Evolutionary conservation across 2,888 invertebrate species (phyloP), one percentile per base, ranked within the genome.

Genomic region (Archips crataeganus): DNA sequence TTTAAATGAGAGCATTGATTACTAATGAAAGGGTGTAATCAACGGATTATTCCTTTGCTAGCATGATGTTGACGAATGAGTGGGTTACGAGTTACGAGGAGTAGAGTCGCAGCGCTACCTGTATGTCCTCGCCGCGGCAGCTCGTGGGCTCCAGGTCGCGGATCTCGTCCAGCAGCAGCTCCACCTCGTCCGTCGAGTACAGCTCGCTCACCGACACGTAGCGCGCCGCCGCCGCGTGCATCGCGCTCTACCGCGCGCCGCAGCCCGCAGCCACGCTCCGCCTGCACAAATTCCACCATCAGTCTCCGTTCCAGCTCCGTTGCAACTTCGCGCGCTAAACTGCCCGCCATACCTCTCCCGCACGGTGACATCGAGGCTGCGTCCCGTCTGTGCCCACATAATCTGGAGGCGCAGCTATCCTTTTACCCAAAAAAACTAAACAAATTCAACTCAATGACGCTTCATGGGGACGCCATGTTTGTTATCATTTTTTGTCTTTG

Each of bases 101-200:
- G 54, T 6, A 8, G 54, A 2, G 23, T 2, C 15, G 51, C n/a
- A 10, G 15, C 10, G 39, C n/a, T 75, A 87, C 90, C 90, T 93
- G 93, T 87, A 92, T 88, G 86, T 94, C 94, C 79, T 94, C 94
- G 81, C 92, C 93, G 85, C 92, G 93, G 81, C 93, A 93, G 88
- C 93, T 92, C 78, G 92, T 92, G 77, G 94, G 94, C 91, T 94
- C 94, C 91, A 95, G 92, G 86, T 94, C 94, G 79, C 94, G 86
- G 78, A 95, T 94, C 87, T 95, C 94, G 87, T 95, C 94, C 85
- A 95, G 85, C 85, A 95, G 84, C 88, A 95, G 93, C 92, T 94
- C 94, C 93, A 95, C 94, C 84, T 95, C 94, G 94, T 95, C 94
- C 75, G 94, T 91, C 81, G 93, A 91, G 85, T 95, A 95, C 87